phyloP scores from a whole-genome alignment of 2,888 invertebrate genomes.

The Amiota mariae region DNA sequence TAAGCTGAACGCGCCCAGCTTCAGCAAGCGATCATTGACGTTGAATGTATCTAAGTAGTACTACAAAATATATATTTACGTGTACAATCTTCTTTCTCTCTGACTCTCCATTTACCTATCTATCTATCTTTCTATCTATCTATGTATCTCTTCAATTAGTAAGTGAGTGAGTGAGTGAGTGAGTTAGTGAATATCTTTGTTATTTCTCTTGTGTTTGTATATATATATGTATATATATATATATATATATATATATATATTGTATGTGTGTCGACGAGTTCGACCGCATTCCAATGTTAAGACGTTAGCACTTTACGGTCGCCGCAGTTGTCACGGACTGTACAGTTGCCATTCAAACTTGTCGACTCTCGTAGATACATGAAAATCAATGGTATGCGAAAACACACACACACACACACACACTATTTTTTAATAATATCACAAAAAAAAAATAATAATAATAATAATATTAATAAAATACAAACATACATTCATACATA shows the following conservation, averaged over 20 bases:
- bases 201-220: not conserved
- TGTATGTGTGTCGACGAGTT: constrained; percentile 54
- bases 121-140: no score
- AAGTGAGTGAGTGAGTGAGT: not conserved
- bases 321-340: constrained; percentile 6
- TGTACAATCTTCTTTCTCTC: no score
- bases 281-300: constrained; percentile 69
- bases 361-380: not conserved
- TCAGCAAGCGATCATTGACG: no score
- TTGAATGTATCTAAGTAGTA: no score
- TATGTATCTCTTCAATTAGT: not conserved
- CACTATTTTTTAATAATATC: no score
- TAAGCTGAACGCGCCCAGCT: no score
- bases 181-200: not conserved
- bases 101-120: no score
- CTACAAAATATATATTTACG: no score
- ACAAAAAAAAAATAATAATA: no score
- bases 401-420: not conserved
- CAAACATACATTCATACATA: no score
- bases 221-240: not conserved
- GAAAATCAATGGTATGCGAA: constrained; percentile 22
- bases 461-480: no score
- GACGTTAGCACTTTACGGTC: constrained; percentile 46
- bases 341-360: not conserved
- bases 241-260: not conserved